Evolutionary conservation across 2,113 vertebrate genomes (phyloP).

Genomic region (Suricata suricatta): DNA sequence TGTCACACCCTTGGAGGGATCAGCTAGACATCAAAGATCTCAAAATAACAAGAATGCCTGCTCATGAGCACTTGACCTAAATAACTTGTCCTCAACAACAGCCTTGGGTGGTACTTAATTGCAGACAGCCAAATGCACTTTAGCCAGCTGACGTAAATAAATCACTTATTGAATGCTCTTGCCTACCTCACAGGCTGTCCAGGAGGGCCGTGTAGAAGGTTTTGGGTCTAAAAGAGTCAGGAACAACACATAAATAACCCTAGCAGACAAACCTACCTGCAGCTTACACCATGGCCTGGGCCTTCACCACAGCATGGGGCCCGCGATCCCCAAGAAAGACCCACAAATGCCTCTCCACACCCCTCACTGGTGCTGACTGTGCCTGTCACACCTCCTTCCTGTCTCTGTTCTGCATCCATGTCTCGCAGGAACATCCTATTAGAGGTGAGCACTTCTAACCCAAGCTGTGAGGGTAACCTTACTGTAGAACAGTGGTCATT

Average conservation of each 20-base stretch:
- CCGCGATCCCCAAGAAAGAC: too few relatives aligned
- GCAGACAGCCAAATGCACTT: not conserved
- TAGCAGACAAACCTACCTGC: not conserved
- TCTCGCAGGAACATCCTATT: not conserved
- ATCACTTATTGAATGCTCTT: not conserved
- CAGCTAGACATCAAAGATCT: not conserved
- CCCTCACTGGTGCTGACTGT: not conserved
- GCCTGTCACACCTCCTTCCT: not conserved
- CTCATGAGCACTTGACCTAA: conserved; percentile 5
- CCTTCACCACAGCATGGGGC: not conserved
- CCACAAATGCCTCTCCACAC: not conserved
- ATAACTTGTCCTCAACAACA: not conserved
- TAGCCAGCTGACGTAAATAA: not conserved
- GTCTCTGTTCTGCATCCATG: not conserved
- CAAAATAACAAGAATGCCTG: not conserved
- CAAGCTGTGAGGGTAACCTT: not conserved
- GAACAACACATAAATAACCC: not conserved
- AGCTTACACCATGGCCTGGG: not conserved
- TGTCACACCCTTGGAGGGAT: not conserved
- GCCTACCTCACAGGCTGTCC: not conserved
- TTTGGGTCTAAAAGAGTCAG: not conserved
- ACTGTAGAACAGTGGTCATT: not conserved
- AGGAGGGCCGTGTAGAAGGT: not conserved
- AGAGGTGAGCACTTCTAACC: not conserved
- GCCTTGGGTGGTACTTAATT: not conserved